Conservation (phyloP, 2,113 vertebrate genomes). For the Atlantisia rogersi region DNA sequence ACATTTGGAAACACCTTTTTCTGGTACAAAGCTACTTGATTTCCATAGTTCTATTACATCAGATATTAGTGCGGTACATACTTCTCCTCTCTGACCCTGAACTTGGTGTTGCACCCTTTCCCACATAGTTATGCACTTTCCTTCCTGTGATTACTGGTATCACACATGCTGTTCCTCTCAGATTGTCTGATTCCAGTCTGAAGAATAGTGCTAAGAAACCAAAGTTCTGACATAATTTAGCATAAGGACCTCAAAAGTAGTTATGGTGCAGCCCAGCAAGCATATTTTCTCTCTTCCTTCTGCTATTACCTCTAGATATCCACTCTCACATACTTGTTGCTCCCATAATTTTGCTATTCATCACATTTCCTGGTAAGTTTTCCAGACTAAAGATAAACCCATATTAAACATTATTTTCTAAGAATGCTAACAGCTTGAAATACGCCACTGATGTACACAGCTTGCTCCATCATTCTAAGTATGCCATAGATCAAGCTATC, state of each 20-base stretch:
- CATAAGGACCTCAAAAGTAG: neutral
- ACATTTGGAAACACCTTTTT: neutral
- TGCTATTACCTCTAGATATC: neutral
- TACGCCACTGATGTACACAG: neutral
- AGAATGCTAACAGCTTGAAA: constrained; percentile 50
- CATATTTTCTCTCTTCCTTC: neutral
- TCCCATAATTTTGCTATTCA: constrained; percentile 26
- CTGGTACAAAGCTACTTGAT: neutral
- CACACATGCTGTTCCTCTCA: neutral
- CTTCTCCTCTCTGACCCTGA: neutral
- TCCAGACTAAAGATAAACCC: constrained; percentile 13
- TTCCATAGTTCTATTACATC: neutral
- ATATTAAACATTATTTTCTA: constrained; percentile 39
- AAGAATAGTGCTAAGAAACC: neutral
- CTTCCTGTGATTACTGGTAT: neutral
- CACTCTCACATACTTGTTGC: neutral
- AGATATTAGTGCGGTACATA: neutral
- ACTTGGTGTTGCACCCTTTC: neutral
- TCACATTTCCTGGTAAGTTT: constrained; percentile 19
- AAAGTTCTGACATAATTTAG: neutral
- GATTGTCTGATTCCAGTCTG: neutral
- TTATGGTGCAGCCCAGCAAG: neutral
- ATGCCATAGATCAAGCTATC: constrained; percentile 38
- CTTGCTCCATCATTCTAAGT: constrained; percentile 47
- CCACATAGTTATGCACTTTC: neutral